Base-by-base conservation (phyloP, 2,113 vertebrate genomes). In the Tursiops truncatus region DNA sequence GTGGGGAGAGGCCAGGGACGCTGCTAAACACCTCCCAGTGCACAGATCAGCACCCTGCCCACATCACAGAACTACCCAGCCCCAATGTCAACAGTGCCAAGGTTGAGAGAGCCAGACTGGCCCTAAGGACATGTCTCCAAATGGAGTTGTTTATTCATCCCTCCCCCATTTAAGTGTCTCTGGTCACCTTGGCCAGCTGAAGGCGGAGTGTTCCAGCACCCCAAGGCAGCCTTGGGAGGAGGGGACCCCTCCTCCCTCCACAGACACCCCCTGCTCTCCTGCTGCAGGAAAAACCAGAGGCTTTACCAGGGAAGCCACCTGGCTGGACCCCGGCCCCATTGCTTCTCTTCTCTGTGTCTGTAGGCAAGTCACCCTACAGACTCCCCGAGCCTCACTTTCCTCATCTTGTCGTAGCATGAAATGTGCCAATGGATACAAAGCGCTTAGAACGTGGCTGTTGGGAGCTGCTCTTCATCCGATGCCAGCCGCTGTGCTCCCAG, bases 381-480 rank as follows among this genome's bases (percentile, higher is more conserved):
- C 81, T 12, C 62, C 26, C 50, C 5, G 81, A 84, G 53, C 41
- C 65, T 47, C 17, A 1, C 3, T 58, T 13, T 58, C 71, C 79
- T 58, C 8, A 5, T 13, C 56, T 60, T 1, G 28, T 25, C 18
- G 5, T 53, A 38, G 33, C 1, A 1, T 2, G 15, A 25, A 23
- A 31, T 0, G 68, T 1, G 13, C 25, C 8, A 12, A 47, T 1
- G 28, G 11, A 38, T 4, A 2, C 28, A 25, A 10, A 26, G 17
- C 2, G 0, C 63, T 47, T 33, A 17, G 71, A 25, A 38, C 2
- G 0, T 2, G 11, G 38, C 3, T 1, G 15, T 7, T 2, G 0
- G 80, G 36, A 26, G 31, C 25, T 5, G 3, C 25, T 50, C 36
- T 5, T 41, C 23, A 0, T 0, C 1, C 3, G 1, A 12, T 3